These are phyloP conservation scores for Tetrax tetrax DNA, from an alignment of 2,113 vertebrate species.

Conservation along the genomic window DNA sequence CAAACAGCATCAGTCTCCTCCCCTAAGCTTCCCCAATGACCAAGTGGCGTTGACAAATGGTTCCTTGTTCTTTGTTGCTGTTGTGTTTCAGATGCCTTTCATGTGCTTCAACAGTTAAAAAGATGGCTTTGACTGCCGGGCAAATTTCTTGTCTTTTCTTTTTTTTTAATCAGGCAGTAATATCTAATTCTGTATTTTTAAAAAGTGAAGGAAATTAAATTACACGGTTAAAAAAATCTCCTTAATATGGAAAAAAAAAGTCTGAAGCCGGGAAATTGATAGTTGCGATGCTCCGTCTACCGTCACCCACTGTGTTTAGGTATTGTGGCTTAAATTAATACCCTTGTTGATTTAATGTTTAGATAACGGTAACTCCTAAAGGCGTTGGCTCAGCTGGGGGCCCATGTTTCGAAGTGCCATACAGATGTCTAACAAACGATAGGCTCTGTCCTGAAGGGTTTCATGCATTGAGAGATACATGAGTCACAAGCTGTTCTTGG, in stretches of 20 bases:
- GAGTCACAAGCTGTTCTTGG: neutral
- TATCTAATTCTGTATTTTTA: conserved; percentile 55
- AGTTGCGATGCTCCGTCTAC: neutral
- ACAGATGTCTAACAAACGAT: neutral
- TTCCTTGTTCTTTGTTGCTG: conserved; percentile 58
- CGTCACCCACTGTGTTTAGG: neutral
- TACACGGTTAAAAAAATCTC: neutral
- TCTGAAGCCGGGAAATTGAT: conserved; percentile 33
- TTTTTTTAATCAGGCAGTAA: conserved; percentile 7
- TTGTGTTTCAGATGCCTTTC: conserved; percentile 44
- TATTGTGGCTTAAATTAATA: conserved; percentile 1
- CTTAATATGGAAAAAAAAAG: neutral
- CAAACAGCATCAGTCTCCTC: conserved; percentile 61
- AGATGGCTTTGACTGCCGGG: conserved; percentile 45
- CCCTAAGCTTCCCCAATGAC: conserved; percentile 55
- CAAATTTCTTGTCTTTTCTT: neutral
- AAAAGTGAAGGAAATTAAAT: conserved; percentile 59
- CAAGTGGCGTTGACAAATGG: conserved; percentile 40
- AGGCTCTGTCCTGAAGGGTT: neutral
- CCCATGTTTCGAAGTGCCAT: neutral
- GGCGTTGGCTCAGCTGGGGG: neutral
- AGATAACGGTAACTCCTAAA: neutral
- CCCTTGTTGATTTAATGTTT: neutral
- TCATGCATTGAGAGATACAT: neutral
- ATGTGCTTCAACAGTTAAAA: conserved; percentile 53